These are phyloP conservation scores for Aegypius monachus DNA, from an alignment of 2,113 vertebrate species.

Conservation along the genomic window DNA sequence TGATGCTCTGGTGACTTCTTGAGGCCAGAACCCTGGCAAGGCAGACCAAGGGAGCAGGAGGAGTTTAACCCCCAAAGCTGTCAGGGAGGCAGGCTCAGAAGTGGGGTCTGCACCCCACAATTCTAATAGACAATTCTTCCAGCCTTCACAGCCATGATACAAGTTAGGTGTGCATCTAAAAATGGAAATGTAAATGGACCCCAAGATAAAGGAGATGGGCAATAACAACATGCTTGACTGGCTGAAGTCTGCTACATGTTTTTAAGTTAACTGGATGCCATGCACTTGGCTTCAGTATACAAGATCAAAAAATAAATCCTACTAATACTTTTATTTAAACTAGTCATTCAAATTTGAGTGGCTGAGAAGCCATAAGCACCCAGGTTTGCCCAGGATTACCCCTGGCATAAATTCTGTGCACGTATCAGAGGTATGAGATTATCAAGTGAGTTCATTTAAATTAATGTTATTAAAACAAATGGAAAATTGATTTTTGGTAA, in stretches of 20 bases:
- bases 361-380: background rate
- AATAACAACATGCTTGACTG: background rate
- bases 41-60: background rate
- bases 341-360: background rate
- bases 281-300: background rate
- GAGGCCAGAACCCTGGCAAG: background rate
- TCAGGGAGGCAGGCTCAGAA: background rate
- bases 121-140: background rate
- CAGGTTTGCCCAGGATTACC: background rate
- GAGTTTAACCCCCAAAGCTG: background rate
- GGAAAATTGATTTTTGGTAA: slow-evolving; percentile 57
- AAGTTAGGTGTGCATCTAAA: background rate
- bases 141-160: background rate
- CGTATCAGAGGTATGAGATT: background rate
- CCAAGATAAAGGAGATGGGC: background rate
- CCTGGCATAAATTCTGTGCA: background rate
- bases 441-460: slow-evolving; percentile 59
- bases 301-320: background rate
- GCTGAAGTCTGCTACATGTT: background rate
- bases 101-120: background rate
- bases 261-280: background rate
- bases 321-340: background rate
- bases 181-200: background rate
- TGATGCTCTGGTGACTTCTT: background rate
- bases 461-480: slow-evolving; percentile 58